phyloP scores from a whole-genome alignment of 2,113 vertebrate species.

The Channa maculata region DNA sequence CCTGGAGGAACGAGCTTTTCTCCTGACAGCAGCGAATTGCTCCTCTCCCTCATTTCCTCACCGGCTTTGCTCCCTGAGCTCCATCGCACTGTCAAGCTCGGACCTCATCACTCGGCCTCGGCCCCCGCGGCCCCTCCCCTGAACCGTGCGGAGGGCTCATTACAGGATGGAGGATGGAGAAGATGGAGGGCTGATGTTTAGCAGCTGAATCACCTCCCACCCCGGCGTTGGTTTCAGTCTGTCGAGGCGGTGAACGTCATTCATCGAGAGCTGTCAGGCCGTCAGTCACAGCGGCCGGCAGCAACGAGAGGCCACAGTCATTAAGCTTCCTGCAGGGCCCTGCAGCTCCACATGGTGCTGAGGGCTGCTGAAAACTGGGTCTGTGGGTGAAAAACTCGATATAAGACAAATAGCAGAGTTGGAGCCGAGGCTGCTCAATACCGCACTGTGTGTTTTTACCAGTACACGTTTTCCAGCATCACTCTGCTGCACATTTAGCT shows the following conservation, averaged over 20 bases:
- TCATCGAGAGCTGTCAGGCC: conserved; percentile 63
- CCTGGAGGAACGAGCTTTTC: conserved; percentile 31
- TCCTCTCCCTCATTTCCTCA: conserved; percentile 52
- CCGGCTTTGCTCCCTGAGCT: conserved; percentile 41
- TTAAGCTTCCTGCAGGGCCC: conserved; percentile 47
- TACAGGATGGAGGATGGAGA: conserved; percentile 44
- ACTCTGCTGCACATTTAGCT: too few relatives aligned
- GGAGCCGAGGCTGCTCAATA: too few relatives aligned
- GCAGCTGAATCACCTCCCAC: conserved; percentile 58
- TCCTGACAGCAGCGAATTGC: conserved; percentile 44
- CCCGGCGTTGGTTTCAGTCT: conserved; percentile 56
- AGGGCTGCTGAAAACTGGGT: conserved; percentile 34
- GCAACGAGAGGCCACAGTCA: conserved; percentile 51
- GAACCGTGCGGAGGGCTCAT: conserved; percentile 59
- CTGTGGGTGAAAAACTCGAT: conserved; percentile 31
- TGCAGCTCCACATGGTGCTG: conserved; percentile 34
- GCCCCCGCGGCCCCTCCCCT: conserved; percentile 56
- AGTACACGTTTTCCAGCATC: too few relatives aligned
- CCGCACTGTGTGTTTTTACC: too few relatives aligned
- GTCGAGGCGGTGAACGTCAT: conserved; percentile 52
- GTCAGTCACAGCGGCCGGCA: conserved; percentile 53
- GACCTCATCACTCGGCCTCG: conserved; percentile 53
- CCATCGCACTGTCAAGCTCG: conserved; percentile 52
- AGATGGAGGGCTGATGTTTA: conserved; percentile 57
- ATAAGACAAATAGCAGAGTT: background rate